phyloP scores from a whole-genome alignment of 53 echinoderm and acorn worm species.

The Hippasteria phrygiana region DNA sequence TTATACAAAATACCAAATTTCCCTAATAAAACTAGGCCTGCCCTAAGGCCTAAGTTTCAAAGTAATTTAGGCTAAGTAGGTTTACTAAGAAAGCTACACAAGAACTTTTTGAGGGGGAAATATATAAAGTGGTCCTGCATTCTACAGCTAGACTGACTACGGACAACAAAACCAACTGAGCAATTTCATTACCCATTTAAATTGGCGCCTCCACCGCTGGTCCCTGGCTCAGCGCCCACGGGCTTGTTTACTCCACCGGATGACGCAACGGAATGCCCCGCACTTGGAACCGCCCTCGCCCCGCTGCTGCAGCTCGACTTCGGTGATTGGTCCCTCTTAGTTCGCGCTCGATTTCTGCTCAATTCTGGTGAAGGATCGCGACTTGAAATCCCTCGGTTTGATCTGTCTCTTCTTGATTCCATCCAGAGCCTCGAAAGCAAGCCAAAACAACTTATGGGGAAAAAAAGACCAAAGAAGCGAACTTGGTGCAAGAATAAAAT shows the following conservation, averaged over 20 bases:
- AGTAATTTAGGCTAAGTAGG: too few species aligned
- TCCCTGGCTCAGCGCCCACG: conserved; percentile 7
- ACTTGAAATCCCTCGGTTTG: conserved; percentile 26
- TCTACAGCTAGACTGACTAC: too few species aligned
- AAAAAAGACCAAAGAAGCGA: not conserved
- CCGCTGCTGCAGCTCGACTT: conserved; percentile 2
- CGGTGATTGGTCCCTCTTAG: conserved; percentile 12
- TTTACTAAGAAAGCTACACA: too few species aligned
- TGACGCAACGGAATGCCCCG: conserved; percentile 47
- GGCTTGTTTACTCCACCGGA: conserved; percentile 16
- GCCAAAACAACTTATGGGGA: not conserved
- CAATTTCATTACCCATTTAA: conserved; percentile 40
- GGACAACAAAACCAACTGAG: conserved; percentile 5
- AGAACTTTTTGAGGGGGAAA: too few species aligned
- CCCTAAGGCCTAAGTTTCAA: too few species aligned
- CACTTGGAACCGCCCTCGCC: conserved; percentile 8
- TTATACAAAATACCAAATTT: too few species aligned
- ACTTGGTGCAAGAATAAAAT: not conserved
- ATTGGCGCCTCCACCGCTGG: not conserved
- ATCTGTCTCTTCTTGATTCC: conserved; percentile 24
- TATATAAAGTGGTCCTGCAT: too few species aligned
- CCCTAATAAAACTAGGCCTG: too few species aligned
- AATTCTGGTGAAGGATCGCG: conserved; percentile 55
- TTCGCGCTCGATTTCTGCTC: conserved; percentile 40
- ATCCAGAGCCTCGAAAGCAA: not conserved